A percentile compares a stretch with the other conserved stretches of the same genome.
Evolutionary conservation across 2,113 vertebrate genomes (phyloP).

Genomic region (Pteronura brasiliensis): DNA sequence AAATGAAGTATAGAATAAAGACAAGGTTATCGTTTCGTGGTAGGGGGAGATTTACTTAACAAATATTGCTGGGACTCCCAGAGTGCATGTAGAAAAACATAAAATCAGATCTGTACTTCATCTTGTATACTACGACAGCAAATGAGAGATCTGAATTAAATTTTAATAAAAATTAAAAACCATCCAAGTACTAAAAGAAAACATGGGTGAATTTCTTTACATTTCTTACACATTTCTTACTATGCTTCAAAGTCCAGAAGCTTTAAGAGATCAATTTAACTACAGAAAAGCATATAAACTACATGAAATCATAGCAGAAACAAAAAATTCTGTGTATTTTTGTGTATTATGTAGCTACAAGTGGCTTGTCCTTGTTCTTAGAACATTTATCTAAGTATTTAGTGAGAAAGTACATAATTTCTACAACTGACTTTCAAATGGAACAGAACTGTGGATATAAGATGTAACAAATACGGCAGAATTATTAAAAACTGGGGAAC

Average conservation of each 20-base stretch:
- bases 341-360: background rate
- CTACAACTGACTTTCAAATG: background rate
- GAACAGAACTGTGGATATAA: background rate
- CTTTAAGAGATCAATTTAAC: too few relatives aligned
- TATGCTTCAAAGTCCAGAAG: background rate
- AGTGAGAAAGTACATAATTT: background rate
- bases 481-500: background rate
- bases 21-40: background rate
- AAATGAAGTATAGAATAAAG: background rate
- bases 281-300: too few relatives aligned
- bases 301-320: background rate
- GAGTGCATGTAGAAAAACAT: background rate
- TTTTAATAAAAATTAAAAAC: background rate
- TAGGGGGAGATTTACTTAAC: background rate
- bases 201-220: background rate
- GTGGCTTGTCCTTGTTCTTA: background rate
- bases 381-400: background rate
- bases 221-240: background rate
- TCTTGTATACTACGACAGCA: background rate
- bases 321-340: background rate
- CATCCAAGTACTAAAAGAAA: background rate
- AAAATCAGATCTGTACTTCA: background rate
- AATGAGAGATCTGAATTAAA: background rate
- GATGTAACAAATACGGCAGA: background rate
- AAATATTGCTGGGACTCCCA: background rate